These are phyloP conservation scores for Ochropacha duplaris DNA, from an alignment of 2,888 invertebrate species.

Conservation along the genomic window DNA sequence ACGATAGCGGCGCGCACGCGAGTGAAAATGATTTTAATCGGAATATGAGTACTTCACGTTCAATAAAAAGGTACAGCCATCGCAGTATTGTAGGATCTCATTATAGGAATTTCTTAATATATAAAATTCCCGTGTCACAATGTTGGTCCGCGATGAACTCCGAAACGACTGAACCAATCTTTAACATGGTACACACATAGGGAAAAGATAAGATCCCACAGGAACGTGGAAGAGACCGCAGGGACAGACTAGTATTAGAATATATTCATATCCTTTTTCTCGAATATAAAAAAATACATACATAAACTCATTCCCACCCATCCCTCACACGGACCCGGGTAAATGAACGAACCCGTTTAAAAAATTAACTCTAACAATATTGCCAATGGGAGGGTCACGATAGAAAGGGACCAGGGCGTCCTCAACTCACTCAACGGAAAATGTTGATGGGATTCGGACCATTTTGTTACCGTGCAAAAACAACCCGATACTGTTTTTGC, in stretches of 20 bases:
- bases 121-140: too few relatives aligned
- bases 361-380: constrained; percentile 47
- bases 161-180: too few relatives aligned
- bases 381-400: constrained; percentile 38
- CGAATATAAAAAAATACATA: neutral
- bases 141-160: too few relatives aligned
- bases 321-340: neutral
- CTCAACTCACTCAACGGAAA: constrained; percentile 53
- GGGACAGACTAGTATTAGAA: too few relatives aligned
- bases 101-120: too few relatives aligned
- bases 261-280: neutral
- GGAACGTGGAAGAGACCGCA: too few relatives aligned
- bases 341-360: constrained; percentile 26
- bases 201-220: too few relatives aligned
- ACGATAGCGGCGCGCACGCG: constrained; percentile 1
- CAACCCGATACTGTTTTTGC: constrained; percentile 61
- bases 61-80: too few relatives aligned
- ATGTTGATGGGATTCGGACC: constrained; percentile 63
- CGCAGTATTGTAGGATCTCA: too few relatives aligned
- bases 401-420: constrained; percentile 29
- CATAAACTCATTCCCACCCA: neutral
- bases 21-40: constrained; percentile 4
- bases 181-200: too few relatives aligned
- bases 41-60: neutral
- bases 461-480: constrained; percentile 60